Conservation (phyloP, 2,113 vertebrate species). For the Siphamia tubifer region DNA sequence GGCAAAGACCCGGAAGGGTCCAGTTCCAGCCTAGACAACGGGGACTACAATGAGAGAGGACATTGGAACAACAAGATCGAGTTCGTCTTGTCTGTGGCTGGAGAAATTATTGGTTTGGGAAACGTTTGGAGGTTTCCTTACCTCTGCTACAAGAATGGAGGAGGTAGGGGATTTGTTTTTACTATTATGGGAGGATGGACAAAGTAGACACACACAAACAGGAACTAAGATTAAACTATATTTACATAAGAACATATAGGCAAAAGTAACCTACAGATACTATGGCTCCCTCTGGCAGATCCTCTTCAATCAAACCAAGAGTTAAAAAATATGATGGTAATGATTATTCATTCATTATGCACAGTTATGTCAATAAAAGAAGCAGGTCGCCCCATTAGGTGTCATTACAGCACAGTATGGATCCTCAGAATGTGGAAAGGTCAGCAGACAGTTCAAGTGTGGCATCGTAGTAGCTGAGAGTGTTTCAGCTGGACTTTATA, state of each 20-base stretch:
- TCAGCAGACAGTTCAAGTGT: constrained; percentile 10
- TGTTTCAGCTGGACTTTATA: background rate
- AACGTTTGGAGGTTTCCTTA: constrained; percentile 99
- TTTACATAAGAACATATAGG: too few species aligned
- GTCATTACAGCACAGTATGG: constrained; percentile 29
- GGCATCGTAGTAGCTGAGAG: background rate
- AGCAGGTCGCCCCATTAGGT: constrained; percentile 22
- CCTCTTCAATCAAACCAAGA: background rate
- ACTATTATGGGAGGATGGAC: background rate
- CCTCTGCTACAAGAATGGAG: constrained; percentile 99
- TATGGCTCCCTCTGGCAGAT: too few species aligned
- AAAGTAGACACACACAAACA: background rate
- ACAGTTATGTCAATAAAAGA: constrained; percentile 5
- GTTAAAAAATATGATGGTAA: background rate
- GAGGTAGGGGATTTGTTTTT: constrained; percentile 83
- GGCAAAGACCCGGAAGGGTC: constrained; percentile 87
- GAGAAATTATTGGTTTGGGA: constrained; percentile 97
- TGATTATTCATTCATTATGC: constrained; percentile 22
- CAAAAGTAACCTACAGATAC: too few species aligned
- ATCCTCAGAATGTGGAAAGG: constrained; percentile 21
- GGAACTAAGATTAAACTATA: too few species aligned
- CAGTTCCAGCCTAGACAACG: constrained; percentile 84
- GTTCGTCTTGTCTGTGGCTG: constrained; percentile 96
- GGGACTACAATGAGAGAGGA: constrained; percentile 90
- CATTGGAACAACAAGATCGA: constrained; percentile 99